Evolutionary conservation across 1,140 invertebrate species (phyloP).

Genomic region (Sycobia sp.): DNA sequence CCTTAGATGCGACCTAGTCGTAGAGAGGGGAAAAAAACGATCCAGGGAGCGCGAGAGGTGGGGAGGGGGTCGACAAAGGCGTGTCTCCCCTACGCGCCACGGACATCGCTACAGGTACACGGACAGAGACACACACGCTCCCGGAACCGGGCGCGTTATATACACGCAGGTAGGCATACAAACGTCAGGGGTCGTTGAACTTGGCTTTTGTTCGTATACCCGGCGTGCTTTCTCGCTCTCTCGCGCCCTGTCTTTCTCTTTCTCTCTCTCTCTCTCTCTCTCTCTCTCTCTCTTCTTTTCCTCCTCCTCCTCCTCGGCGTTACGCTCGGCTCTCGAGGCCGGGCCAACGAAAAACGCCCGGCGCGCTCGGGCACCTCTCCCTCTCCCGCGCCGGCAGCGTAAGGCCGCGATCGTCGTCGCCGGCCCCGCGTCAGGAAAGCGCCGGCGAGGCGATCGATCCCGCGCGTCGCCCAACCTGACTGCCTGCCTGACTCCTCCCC

Average conservation of each 20-base stretch:
- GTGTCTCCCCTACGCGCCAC: background rate
- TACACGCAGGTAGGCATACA: too few species aligned
- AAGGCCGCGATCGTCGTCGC: too few species aligned
- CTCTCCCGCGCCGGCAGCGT: background rate
- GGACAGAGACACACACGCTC: too few species aligned
- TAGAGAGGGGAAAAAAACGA: too few species aligned
- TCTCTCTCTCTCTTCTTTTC: conserved; percentile 35
- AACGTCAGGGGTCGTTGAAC: conserved; percentile 43
- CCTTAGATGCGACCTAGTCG: too few species aligned
- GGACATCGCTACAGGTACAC: too few species aligned
- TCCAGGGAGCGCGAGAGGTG: background rate
- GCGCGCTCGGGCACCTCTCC: background rate
- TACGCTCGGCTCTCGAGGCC: too few species aligned
- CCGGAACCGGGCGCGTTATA: too few species aligned
- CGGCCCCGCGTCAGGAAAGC: conserved; percentile 9
- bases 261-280: conserved; percentile 43
- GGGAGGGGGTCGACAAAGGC: background rate
- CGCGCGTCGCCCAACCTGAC: conserved; percentile 40
- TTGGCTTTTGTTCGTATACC: conserved; percentile 57
- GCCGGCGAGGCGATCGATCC: conserved; percentile 26
- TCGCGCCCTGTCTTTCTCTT: background rate
- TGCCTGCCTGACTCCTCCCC: too few species aligned
- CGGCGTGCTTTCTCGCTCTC: background rate
- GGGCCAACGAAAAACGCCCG: too few species aligned
- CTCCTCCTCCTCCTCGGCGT: too few species aligned